phyloP scores from a whole-genome alignment of 2,888 invertebrate species.

The Pediacus dermestoides region DNA sequence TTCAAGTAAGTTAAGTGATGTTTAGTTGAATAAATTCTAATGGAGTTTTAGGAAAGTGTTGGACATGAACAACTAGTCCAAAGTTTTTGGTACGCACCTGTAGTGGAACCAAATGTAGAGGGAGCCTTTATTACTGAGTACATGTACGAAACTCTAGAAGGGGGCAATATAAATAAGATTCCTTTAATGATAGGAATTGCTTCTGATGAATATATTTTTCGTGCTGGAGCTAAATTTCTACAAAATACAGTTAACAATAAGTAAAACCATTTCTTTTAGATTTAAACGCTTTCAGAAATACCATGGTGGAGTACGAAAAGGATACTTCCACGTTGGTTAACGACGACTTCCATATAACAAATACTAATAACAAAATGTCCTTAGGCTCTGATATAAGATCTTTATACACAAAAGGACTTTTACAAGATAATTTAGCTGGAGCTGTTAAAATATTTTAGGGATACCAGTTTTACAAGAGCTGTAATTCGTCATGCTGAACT shows the following conservation, averaged over 20 bases:
- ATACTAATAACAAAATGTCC: conserved; percentile 11
- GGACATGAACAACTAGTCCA: conserved; percentile 11
- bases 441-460: conserved; percentile 15
- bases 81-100: conserved; percentile 19
- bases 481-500: conserved; percentile 15
- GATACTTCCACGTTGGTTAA: neutral
- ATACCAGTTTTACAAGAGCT: neutral
- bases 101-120: conserved; percentile 21
- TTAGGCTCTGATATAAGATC: conserved; percentile 21
- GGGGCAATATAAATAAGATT: conserved; percentile 19
- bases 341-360: conserved; percentile 22
- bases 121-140: conserved; percentile 21
- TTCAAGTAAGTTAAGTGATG: conserved; percentile 9
- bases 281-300: neutral
- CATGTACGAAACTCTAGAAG: conserved; percentile 21
- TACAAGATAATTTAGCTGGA: conserved; percentile 17
- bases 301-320: neutral
- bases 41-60: conserved; percentile 11
- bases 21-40: conserved; percentile 10
- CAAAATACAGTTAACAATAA: too few species aligned
- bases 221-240: conserved; percentile 13
- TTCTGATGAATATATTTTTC: conserved; percentile 21
- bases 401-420: conserved; percentile 22
- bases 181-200: conserved; percentile 24
- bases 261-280: too few species aligned